Evolutionary conservation across 2,113 vertebrate species (phyloP).

Genomic region (Mormoops blainvillei): DNA sequence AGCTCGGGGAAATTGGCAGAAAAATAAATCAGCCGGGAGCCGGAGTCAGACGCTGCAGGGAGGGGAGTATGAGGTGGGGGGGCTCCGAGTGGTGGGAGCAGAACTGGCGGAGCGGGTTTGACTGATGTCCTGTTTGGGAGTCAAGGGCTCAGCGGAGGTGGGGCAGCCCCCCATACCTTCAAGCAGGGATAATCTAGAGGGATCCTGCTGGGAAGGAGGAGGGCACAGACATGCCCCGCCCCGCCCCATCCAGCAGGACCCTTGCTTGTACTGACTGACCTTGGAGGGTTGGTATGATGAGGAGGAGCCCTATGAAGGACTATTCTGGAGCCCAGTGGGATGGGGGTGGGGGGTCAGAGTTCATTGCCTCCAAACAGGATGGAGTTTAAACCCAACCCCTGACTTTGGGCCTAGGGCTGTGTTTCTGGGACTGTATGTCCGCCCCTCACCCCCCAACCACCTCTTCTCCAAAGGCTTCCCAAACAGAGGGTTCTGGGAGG

Average conservation of each 20-base stretch:
- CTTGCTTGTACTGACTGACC: neutral
- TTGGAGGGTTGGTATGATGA: neutral
- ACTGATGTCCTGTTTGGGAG: slow-evolving; percentile 68
- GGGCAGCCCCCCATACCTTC: neutral
- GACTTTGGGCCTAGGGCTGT: neutral
- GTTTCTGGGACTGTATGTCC: neutral
- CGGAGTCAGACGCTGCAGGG: slow-evolving; percentile 61
- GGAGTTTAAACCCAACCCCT: neutral
- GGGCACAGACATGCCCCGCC: neutral
- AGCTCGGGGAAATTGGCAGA: slow-evolving; percentile 67
- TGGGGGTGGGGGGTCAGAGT: neutral
- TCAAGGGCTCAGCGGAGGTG: slow-evolving; percentile 6
- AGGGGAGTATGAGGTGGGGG: slow-evolving; percentile 23
- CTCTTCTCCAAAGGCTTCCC: neutral
- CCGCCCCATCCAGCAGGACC: neutral
- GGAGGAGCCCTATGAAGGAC: neutral
- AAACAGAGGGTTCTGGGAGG: slow-evolving; percentile 8
- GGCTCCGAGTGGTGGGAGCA: slow-evolving; percentile 33
- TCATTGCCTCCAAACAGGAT: neutral
- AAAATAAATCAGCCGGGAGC: slow-evolving; percentile 70
- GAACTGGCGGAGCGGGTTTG: slow-evolving; percentile 45
- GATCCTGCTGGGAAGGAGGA: neutral
- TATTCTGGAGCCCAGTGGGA: neutral
- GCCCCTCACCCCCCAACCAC: neutral
- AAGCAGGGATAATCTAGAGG: neutral